Evolutionary conservation across 2,888 invertebrate species (phyloP).

Genomic region (Odontocerum albicorne): DNA sequence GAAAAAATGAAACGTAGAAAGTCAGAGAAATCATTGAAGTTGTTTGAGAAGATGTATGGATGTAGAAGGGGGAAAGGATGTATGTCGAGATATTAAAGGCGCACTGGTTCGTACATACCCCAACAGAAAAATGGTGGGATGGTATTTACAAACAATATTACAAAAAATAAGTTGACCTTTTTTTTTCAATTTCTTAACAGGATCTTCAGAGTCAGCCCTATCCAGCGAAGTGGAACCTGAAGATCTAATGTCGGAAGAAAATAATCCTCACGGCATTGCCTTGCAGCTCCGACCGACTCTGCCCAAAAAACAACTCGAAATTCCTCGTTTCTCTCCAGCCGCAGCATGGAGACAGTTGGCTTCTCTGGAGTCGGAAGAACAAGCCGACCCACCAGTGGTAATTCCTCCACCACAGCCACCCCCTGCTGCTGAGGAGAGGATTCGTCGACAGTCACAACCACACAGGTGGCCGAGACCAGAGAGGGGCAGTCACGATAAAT

Average conservation of each 20-base stretch:
- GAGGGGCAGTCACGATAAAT: slow-evolving; percentile 67
- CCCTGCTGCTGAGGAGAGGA: slow-evolving; percentile 41
- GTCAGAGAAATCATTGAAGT: too few species aligned
- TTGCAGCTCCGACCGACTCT: slow-evolving; percentile 75
- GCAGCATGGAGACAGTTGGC: slow-evolving; percentile 80
- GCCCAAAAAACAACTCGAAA: slow-evolving; percentile 75
- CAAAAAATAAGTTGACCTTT: too few species aligned
- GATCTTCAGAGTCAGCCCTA: slow-evolving; percentile 60
- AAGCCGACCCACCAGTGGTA: slow-evolving; percentile 26
- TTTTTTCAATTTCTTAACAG: too few species aligned
- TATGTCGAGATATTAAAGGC: too few species aligned
- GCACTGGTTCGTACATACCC: too few species aligned
- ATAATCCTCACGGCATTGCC: slow-evolving; percentile 64
- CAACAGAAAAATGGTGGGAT: too few species aligned
- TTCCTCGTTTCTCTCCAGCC: slow-evolving; percentile 80
- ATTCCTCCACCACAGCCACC: slow-evolving; percentile 7
- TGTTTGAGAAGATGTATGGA: too few species aligned
- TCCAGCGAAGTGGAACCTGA: slow-evolving; percentile 56
- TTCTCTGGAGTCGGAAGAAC: slow-evolving; percentile 51
- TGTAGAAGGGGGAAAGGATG: too few species aligned
- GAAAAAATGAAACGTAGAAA: too few species aligned
- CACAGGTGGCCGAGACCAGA: slow-evolving; percentile 52
- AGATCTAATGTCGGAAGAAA: slow-evolving; percentile 46
- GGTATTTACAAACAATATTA: too few species aligned
- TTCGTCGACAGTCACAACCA: slow-evolving; percentile 53